Conservation (phyloP, 2,113 vertebrate species). For the Sprattus sprattus region DNA sequence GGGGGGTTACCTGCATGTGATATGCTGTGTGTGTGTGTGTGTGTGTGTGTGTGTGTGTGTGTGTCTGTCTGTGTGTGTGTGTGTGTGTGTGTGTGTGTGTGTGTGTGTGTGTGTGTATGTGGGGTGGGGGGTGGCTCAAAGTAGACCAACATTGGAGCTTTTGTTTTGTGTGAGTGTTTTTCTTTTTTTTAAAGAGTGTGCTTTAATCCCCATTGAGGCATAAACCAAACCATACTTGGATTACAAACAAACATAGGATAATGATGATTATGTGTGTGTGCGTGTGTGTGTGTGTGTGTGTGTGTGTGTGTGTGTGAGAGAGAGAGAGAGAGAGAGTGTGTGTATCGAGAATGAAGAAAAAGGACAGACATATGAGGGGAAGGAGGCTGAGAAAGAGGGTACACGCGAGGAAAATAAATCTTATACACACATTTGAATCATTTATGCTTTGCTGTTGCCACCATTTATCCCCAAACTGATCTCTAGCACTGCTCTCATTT, state of each 20-base stretch:
- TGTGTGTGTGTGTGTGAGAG: slow-evolving; percentile 8
- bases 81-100: too few relatives aligned
- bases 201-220: background rate
- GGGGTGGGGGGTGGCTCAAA: too few relatives aligned
- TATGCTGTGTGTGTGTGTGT: too few relatives aligned
- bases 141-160: too few relatives aligned
- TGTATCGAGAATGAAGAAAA: background rate
- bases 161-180: background rate
- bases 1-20: too few relatives aligned
- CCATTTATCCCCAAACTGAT: too few relatives aligned
- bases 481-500: too few relatives aligned
- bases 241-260: slow-evolving; percentile 6
- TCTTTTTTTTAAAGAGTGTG: background rate
- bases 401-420: background rate
- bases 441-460: background rate
- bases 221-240: slow-evolving; percentile 3
- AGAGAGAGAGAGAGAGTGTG: background rate
- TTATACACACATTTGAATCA: background rate
- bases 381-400: background rate
- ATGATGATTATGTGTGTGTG: background rate
- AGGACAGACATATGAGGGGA: background rate
- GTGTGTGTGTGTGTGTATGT: too few relatives aligned
- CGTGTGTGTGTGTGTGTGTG: slow-evolving; percentile 14
- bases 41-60: too few relatives aligned
- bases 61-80: too few relatives aligned